phyloP scores from a whole-genome alignment of 2,113 vertebrate genomes.

The Tylochromis polylepis region DNA sequence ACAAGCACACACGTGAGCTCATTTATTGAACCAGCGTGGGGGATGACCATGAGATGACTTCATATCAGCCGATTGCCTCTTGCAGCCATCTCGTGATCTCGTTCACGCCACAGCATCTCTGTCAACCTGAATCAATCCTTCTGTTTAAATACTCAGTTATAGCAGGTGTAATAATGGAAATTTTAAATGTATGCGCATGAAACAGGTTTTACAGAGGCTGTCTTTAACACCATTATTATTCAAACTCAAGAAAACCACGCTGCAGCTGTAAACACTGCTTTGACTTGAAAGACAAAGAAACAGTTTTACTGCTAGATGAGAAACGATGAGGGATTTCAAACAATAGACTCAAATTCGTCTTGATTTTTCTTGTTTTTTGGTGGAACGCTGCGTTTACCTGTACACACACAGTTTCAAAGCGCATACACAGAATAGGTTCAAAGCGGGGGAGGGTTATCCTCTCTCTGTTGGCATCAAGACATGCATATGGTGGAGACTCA shows the following conservation, averaged over 20 bases:
- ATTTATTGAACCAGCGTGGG: background rate
- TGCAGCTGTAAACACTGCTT: background rate
- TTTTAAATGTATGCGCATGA: background rate
- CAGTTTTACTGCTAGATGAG: background rate
- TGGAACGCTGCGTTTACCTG: background rate
- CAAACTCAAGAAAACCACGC: background rate
- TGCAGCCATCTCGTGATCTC: background rate
- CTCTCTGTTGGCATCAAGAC: background rate
- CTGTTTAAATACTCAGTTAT: background rate
- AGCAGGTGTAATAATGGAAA: background rate
- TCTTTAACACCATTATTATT: background rate
- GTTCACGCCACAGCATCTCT: background rate
- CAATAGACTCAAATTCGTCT: background rate
- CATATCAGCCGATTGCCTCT: slow-evolving; percentile 7
- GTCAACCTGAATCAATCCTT: background rate
- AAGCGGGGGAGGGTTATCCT: background rate
- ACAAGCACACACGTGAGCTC: background rate
- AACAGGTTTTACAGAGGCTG: background rate
- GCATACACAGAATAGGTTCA: background rate
- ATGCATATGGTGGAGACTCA: background rate
- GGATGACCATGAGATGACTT: slow-evolving; percentile 31
- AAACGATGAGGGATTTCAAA: background rate
- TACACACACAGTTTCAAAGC: background rate
- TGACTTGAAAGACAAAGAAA: background rate
- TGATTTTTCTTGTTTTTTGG: background rate